phyloP scores from a whole-genome alignment of 1,140 invertebrate genomes.

The Stenopsyche tienmushanensis region DNA sequence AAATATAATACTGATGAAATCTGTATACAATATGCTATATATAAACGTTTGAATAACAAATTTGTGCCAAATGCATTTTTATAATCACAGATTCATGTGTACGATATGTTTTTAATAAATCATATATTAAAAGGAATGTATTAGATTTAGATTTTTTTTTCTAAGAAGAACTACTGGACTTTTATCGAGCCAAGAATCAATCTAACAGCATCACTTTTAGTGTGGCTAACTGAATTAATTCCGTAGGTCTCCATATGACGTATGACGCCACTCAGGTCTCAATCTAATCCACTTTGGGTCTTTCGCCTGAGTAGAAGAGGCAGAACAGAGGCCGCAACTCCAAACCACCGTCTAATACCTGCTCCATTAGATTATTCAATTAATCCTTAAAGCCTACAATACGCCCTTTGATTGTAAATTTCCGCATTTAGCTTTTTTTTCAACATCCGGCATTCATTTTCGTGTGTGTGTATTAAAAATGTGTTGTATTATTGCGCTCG shows the following conservation, averaged over 20 bases:
- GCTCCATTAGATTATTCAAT: slow-evolving; percentile 23
- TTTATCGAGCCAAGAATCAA: neutral
- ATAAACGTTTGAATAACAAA: too few species aligned
- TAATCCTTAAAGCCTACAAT: slow-evolving; percentile 12
- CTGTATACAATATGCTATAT: too few species aligned
- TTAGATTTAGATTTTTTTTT: too few species aligned
- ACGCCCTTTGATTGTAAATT: neutral
- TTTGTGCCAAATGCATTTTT: too few species aligned
- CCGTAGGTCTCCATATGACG: neutral
- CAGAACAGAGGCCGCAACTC: neutral
- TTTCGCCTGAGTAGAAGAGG: neutral
- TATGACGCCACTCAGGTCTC: neutral
- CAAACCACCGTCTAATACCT: slow-evolving; percentile 10
- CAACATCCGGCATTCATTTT: neutral
- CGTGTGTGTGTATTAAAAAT: neutral
- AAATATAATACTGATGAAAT: too few species aligned
- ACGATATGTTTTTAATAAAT: too few species aligned
- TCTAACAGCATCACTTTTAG: neutral
- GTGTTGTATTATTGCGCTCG: neutral
- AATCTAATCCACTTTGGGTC: slow-evolving; percentile 12
- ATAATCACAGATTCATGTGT: too few species aligned
- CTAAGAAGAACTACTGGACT: neutral
- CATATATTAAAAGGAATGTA: too few species aligned
- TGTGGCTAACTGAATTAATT: neutral
- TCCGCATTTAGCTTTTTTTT: neutral